phyloP scores from a whole-genome alignment of 2,797 vertebrate genomes.

The Picus viridis region DNA sequence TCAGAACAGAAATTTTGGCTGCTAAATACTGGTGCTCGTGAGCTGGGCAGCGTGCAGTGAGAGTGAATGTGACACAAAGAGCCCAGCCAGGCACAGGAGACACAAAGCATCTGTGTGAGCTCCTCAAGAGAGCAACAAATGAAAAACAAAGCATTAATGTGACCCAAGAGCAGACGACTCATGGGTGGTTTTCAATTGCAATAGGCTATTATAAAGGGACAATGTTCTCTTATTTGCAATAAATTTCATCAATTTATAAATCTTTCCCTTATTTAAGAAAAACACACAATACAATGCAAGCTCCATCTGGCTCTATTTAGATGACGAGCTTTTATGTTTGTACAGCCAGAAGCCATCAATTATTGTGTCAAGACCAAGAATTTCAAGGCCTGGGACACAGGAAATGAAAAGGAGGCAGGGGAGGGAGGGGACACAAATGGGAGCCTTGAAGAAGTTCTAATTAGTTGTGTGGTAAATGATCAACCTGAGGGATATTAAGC shows the following conservation, averaged over 20 bases:
- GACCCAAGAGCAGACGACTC: slow-evolving; percentile 29
- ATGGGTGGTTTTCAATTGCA: slow-evolving; percentile 29
- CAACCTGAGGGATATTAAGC: neutral
- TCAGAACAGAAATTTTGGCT: neutral
- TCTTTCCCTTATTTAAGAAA: slow-evolving; percentile 52
- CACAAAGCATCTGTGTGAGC: slow-evolving; percentile 41
- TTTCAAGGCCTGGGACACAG: slow-evolving; percentile 44
- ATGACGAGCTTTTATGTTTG: slow-evolving; percentile 35
- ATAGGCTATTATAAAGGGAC: slow-evolving; percentile 7
- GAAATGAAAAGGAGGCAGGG: slow-evolving; percentile 1
- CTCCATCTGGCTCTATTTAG: slow-evolving; percentile 56
- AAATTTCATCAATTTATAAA: slow-evolving; percentile 55
- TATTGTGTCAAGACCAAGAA: neutral
- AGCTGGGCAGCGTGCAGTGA: neutral
- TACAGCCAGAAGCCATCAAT: slow-evolving; percentile 38
- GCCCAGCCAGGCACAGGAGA: neutral
- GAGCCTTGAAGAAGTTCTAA: neutral
- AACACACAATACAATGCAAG: slow-evolving; percentile 23
- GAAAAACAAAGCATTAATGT: slow-evolving; percentile 19
- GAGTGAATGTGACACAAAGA: neutral
- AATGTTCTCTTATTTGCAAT: slow-evolving; percentile 48
- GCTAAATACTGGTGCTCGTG: neutral
- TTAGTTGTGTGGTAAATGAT: slow-evolving; percentile 19
- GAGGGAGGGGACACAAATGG: neutral
- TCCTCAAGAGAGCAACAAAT: slow-evolving; percentile 39